These are phyloP conservation scores for Plagodis dolabraria DNA, from an alignment of 2,888 invertebrate species.

Conservation along the genomic window DNA sequence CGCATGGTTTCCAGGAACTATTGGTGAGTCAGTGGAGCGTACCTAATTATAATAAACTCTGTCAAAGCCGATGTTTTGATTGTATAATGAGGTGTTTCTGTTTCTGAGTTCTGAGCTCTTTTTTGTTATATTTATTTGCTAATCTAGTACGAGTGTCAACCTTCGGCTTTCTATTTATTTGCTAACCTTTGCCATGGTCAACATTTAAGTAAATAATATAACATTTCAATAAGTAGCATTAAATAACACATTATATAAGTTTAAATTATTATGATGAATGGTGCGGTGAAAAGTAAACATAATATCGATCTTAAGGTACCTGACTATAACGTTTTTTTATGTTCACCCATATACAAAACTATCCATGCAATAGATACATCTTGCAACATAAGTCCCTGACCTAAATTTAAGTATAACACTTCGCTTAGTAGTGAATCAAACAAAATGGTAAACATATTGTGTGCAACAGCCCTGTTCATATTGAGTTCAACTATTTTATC, in stretches of 20 bases:
- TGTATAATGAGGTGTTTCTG: too few relatives aligned
- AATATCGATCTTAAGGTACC: too few relatives aligned
- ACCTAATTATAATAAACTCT: too few relatives aligned
- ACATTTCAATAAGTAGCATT: neutral
- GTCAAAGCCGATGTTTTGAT: too few relatives aligned
- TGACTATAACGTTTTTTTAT: too few relatives aligned
- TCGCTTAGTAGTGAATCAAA: slow-evolving; percentile 8
- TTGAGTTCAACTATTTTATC: slow-evolving; percentile 34
- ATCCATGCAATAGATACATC: slow-evolving; percentile 9
- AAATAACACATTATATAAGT: too few relatives aligned
- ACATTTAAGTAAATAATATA: neutral
- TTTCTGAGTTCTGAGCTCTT: too few relatives aligned
- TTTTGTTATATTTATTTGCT: neutral
- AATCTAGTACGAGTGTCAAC: neutral
- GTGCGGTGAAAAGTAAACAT: too few relatives aligned
- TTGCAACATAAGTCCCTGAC: slow-evolving; percentile 27
- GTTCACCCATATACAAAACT: neutral
- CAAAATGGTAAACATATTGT: slow-evolving; percentile 12
- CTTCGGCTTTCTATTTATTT: slow-evolving; percentile 10
- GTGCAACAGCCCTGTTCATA: slow-evolving; percentile 17
- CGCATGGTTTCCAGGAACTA: slow-evolving; percentile 96
- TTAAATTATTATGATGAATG: too few relatives aligned
- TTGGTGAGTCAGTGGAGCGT: slow-evolving; percentile 84
- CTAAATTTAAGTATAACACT: slow-evolving; percentile 6
- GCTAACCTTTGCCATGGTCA: slow-evolving; percentile 6